Base-by-base conservation (phyloP, 2,888 invertebrate species). In the Priocnemis perturbator region DNA sequence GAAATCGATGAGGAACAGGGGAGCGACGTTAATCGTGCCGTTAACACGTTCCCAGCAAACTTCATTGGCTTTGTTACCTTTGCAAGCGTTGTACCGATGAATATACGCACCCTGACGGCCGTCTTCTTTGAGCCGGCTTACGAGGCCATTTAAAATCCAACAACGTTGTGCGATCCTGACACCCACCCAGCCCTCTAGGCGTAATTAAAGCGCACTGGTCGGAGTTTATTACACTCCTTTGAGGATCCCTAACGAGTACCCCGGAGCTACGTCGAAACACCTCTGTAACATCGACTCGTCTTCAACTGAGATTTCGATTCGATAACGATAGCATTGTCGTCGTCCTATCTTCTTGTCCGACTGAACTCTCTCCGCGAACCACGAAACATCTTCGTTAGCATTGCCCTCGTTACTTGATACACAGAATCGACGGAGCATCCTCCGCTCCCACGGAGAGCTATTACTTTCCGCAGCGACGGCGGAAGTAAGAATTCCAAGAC, bases 221-320 rank as follows among this genome's bases (percentile, higher is more conserved):
- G 73, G 57, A 79, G 77, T 83, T 84, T 82, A 84, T 83, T 81
- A 84, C 81, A 72, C 66, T 73, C 81, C 81, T 84, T 84, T 82
- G 84, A 83, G 68, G 67, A 78, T 78, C 67, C 37, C 61, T 81
- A 82, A 83, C 79, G 72, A 83, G 73, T 63, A 44, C 67, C 75
- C 63, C 55, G 47, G 58, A 72, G 74, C 72, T 62, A 71, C 52
- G 50, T 48, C 7, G 55, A 44, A 71, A 53, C n/a, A n/a, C 53
- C 21, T 50, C 44, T 30, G 30, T 56, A 57, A 60, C 58, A 37
- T 44, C 55, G 48, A 63, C 64, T 57, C 26, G 58, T 69, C 71
- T 66, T 77, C 63, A 69, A 59, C 62, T 55, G 50, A 37, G 56
- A 64, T 60, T 50, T 50, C 50, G 50, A 50, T 50, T 50, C 19